phyloP scores from a whole-genome alignment of 2,888 invertebrate genomes.

The Agonopterix alstromeriana region DNA sequence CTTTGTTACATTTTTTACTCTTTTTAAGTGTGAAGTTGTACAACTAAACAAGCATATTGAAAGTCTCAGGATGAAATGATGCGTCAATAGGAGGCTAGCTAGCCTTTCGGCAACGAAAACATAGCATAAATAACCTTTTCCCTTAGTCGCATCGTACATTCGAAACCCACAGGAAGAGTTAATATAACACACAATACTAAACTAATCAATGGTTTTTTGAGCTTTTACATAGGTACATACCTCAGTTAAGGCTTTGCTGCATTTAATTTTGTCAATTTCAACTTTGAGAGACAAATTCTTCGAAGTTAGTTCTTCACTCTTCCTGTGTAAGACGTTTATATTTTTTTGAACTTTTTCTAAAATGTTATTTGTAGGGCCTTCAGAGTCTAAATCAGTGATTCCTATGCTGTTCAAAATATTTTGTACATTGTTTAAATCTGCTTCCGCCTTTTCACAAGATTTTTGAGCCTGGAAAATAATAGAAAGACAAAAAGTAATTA shows the following conservation, averaged over 20 bases:
- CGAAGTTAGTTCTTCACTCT: slow-evolving; percentile 61
- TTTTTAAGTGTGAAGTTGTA: too few relatives aligned
- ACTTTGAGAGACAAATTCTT: slow-evolving; percentile 51
- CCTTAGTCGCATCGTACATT: too few relatives aligned
- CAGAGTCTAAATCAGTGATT: slow-evolving; percentile 39
- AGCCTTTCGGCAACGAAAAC: too few relatives aligned
- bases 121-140: too few relatives aligned
- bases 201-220: not conserved
- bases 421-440: slow-evolving; percentile 62
- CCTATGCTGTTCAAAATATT: slow-evolving; percentile 53
- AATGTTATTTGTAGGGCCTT: slow-evolving; percentile 30
- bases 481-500: not conserved
- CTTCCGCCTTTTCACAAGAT: slow-evolving; percentile 57
- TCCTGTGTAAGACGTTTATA: slow-evolving; percentile 42
- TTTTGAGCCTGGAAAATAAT: slow-evolving; percentile 44
- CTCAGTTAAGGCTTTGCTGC: slow-evolving; percentile 31
- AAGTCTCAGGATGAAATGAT: too few relatives aligned
- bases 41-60: too few relatives aligned
- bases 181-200: not conserved
- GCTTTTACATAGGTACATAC: slow-evolving; percentile 22
- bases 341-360: slow-evolving; percentile 53
- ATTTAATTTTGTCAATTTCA: slow-evolving; percentile 54
- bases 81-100: too few relatives aligned
- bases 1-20: too few relatives aligned
- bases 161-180: too few relatives aligned